Evolutionary conservation across 2,888 invertebrate genomes (phyloP), one percentile per base, ranked within the genome.

Genomic region (Tortricodes alternella): DNA sequence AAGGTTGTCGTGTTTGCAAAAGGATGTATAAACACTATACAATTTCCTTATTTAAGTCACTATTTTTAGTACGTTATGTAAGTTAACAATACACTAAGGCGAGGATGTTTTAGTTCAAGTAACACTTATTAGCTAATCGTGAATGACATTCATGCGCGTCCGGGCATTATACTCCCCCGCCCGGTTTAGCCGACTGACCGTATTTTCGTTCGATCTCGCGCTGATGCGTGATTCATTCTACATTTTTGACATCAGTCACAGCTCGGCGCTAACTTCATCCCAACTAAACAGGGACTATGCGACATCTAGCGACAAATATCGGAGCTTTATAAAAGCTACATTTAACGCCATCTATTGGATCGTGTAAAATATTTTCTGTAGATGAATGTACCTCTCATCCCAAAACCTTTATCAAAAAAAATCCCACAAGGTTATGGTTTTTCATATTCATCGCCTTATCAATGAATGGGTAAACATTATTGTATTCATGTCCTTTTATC

Each of bases 51-150:
- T 44, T 49, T 11, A 23, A 37, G 18, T 46, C 80, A 84, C 84
- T 79, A 61, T 68, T 73, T 58, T 59, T 66, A 64, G 59, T 63
- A 15, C 37, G 44, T 56, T 57, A 53, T 53, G 29, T 73, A 63
- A 58, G 59, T 46, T 58, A 57, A 52, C 43, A 11, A 18, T 55
- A 58, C 59, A 53, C 52, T 56, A 62, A 56, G 56, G 59, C 58
- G 62, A 70, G 62, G 67, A 68, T 69, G 68, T 62, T 68, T 72
- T 68, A 63, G 76, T 74, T 66, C 67, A 74, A 66, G 57, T 67
- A 63, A 67, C 43, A 71, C 66, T 71, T 71, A 66, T 73, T 74
- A 70, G 62, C 70, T 73, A 71, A 71, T 68, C 65, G 69, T 65
- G 61, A 62, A 58, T 67, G 62, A 68, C 63, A 63, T 62, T 52